Base-by-base conservation (phyloP, 2,113 vertebrate species). In the Morphnarchus princeps region DNA sequence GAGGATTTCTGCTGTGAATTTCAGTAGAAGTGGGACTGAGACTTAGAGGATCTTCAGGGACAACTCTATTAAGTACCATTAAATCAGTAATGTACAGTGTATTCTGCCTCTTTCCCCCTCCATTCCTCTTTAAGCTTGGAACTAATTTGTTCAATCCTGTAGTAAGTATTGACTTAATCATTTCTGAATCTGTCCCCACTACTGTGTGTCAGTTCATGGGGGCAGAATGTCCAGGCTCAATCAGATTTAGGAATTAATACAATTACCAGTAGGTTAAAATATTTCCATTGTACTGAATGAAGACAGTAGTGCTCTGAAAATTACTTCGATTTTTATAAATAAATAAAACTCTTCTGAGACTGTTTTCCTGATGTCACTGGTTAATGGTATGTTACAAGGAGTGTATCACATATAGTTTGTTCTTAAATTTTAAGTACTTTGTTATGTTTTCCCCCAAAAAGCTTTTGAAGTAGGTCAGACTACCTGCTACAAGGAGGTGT, bases 201-300 rank as follows among this genome's bases (percentile, higher is more conserved):
- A 32, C 57, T 45, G 24, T 61, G 73, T 76, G 45, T 81, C 43
- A 54, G 50, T 76, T 93, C 43, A 45, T 43, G 28, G 69, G 52
- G 43, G 17, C 72, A 90, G 80, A 80, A 78, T 61, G 52, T 83
- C 38, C 71, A 67, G 58, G 54, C 81, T 76, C 82, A 87, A 91
- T 87, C 77, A 91, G 93, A 91, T 95, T 96, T 96, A 96, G 45
- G 81, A 95, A 80, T 49, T 91, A 95, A 97, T 90, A 80, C 77
- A 95, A 62, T 95, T 96, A 91, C 16, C 28, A 66, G n/a, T 36
- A 62, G 50, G 66, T 72, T 86, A 84, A 93, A 95, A 88, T 95
- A 69, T 84, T 91, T 76, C 73, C 36, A 16, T 94, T 93, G 55
- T 90, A 25, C 67, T 77, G 36, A 54, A 26, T n/a, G 40, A 87